phyloP scores from a whole-genome alignment of 2,113 vertebrate species.

The Hemibates koningsi region DNA sequence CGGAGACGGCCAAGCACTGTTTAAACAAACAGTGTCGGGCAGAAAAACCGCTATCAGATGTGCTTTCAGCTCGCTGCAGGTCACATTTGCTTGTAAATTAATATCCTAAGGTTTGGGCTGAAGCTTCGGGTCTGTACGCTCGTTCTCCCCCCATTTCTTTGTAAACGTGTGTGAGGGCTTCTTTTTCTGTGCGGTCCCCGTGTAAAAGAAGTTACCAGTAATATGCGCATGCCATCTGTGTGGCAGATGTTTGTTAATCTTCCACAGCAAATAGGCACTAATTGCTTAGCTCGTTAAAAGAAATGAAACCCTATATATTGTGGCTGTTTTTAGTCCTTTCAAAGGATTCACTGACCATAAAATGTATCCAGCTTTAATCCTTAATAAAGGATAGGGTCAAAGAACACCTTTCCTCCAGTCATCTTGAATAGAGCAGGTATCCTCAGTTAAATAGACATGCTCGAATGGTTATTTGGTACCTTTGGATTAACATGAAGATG shows the following conservation, averaged over 20 bases:
- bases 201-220: background rate
- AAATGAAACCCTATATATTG: background rate
- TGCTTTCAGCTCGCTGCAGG: background rate
- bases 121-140: background rate
- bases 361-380: background rate
- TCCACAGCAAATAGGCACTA: rapidly evolving
- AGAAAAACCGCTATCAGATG: background rate
- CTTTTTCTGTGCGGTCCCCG: background rate
- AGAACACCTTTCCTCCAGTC: background rate
- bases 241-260: background rate
- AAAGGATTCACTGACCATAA: background rate
- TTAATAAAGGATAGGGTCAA: background rate
- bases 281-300: background rate
- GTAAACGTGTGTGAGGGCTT: background rate
- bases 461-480: background rate
- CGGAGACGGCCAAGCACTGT: background rate
- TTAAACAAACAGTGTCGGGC: background rate
- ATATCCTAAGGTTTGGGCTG: background rate
- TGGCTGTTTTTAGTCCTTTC: background rate
- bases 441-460: background rate
- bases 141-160: background rate
- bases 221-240: background rate
- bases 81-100: background rate
- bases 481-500: background rate
- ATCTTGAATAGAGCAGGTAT: background rate